These are phyloP conservation scores for Morphnarchus princeps DNA, from an alignment of 2,113 vertebrate species.

Conservation along the genomic window DNA sequence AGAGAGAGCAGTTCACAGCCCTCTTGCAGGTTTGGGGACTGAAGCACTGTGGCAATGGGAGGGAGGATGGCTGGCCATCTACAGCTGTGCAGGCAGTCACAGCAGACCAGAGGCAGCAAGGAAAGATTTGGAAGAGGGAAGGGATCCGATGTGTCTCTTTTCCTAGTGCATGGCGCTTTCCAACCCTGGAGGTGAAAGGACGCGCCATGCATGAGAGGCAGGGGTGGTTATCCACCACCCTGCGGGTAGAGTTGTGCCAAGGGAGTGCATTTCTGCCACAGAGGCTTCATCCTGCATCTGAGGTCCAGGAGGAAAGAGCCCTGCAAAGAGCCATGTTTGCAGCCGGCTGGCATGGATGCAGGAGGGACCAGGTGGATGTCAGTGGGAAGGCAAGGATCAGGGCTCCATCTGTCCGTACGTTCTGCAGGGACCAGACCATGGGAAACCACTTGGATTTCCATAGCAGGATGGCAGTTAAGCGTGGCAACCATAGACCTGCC, in stretches of 20 bases:
- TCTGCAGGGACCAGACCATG: not conserved
- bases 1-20: not conserved
- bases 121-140: not conserved
- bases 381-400: not conserved
- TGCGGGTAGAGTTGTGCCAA: rapidly evolving
- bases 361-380: not conserved
- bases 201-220: not conserved
- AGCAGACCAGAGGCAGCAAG: not conserved
- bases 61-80: not conserved
- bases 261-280: not conserved
- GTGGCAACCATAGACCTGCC: not conserved
- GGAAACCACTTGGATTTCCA: not conserved
- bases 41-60: not conserved
- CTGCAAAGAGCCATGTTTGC: not conserved
- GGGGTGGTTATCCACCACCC: no score
- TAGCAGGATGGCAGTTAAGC: not conserved
- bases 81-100: not conserved
- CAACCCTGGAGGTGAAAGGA: not conserved
- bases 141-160: not conserved
- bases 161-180: not conserved
- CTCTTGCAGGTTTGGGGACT: not conserved
- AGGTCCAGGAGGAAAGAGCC: not conserved
- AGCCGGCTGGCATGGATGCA: not conserved
- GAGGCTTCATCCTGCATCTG: not conserved
- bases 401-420: not conserved